A percentile compares a stretch with the other conserved stretches of the same genome.
These are phyloP conservation scores for Polia nebulosa DNA, from an alignment of 2,888 invertebrate species.

Conservation along the genomic window DNA sequence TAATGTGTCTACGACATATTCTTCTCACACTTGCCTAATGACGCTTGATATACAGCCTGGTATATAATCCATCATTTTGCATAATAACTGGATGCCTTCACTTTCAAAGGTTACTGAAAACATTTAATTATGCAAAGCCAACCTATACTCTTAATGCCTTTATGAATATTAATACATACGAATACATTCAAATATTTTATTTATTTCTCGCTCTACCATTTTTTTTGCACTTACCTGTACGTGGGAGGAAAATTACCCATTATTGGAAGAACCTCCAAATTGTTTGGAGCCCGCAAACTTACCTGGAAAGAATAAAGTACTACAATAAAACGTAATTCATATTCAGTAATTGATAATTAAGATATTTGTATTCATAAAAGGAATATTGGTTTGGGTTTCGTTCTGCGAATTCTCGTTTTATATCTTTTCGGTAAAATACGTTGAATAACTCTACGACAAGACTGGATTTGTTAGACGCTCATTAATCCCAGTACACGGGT, in stretches of 20 bases:
- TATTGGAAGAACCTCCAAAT: slow-evolving; percentile 49
- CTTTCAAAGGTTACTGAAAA: slow-evolving; percentile 69
- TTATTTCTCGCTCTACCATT: slow-evolving; percentile 28
- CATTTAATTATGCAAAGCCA: slow-evolving; percentile 71
- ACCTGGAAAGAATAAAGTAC: slow-evolving; percentile 71
- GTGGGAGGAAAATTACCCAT: slow-evolving; percentile 55
- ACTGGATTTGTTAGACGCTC: slow-evolving; percentile 53
- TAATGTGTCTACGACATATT: slow-evolving; percentile 37
- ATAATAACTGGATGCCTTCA: slow-evolving; percentile 66
- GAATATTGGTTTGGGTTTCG: slow-evolving; percentile 43
- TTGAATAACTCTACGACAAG: slow-evolving; percentile 39
- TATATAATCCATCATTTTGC: slow-evolving; percentile 61
- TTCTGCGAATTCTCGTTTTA: slow-evolving; percentile 47
- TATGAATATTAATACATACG: slow-evolving; percentile 65
- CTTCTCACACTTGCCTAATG: slow-evolving; percentile 45
- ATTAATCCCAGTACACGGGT: slow-evolving; percentile 70
- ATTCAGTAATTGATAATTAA: slow-evolving; percentile 55
- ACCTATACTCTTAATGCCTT: slow-evolving; percentile 66
- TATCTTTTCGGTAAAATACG: slow-evolving; percentile 45
- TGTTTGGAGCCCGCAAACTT: slow-evolving; percentile 56
- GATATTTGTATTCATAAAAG: slow-evolving; percentile 53
- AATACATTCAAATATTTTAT: slow-evolving; percentile 50
- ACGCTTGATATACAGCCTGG: slow-evolving; percentile 51
- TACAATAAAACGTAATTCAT: slow-evolving; percentile 66
- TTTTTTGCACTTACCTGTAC: slow-evolving; percentile 51